Conservation (phyloP, 1,140 invertebrate species). For the Asbolus verrucosus region DNA sequence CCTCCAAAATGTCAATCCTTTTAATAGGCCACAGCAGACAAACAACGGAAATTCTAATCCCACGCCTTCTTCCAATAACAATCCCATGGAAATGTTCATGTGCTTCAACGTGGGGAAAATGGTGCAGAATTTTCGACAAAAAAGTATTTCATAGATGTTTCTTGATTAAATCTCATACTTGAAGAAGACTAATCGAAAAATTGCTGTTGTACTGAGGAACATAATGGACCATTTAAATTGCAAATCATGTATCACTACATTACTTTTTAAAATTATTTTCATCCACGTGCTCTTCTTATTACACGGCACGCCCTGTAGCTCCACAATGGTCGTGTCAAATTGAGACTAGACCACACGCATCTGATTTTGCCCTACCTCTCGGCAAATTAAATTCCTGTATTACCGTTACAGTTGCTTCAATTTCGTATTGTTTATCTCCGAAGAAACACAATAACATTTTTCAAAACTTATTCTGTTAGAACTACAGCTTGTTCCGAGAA, state of each 20-base stretch:
- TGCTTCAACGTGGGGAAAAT: too few relatives aligned
- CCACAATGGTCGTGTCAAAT: slow-evolving; percentile 49
- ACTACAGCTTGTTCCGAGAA: slow-evolving; percentile 16
- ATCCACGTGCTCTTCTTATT: slow-evolving; percentile 34
- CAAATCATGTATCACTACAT: slow-evolving; percentile 15
- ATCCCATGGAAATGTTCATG: too few relatives aligned
- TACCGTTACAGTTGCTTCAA: slow-evolving; percentile 47
- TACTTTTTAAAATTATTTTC: neutral
- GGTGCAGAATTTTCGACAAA: too few relatives aligned
- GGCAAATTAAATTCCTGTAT: slow-evolving; percentile 46
- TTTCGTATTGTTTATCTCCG: slow-evolving; percentile 38
- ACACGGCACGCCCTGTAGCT: slow-evolving; percentile 45
- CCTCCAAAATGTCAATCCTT: too few relatives aligned
- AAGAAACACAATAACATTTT: neutral
- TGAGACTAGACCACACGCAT: slow-evolving; percentile 51
- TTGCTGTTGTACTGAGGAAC: neutral
- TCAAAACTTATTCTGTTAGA: too few relatives aligned
- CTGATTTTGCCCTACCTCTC: slow-evolving; percentile 43
- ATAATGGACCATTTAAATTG: slow-evolving; percentile 28
- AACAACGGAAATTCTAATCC: too few relatives aligned
- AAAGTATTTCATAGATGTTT: too few relatives aligned
- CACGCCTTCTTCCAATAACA: too few relatives aligned
- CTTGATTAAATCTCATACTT: too few relatives aligned
- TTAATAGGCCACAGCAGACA: too few relatives aligned
- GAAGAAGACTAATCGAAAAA: too few relatives aligned